A percentile compares a stretch with the other conserved stretches of the same genome.
These are phyloP conservation scores for Dromococcyx pavoninus DNA, from an alignment of 2,797 vertebrate species.

Conservation along the genomic window DNA sequence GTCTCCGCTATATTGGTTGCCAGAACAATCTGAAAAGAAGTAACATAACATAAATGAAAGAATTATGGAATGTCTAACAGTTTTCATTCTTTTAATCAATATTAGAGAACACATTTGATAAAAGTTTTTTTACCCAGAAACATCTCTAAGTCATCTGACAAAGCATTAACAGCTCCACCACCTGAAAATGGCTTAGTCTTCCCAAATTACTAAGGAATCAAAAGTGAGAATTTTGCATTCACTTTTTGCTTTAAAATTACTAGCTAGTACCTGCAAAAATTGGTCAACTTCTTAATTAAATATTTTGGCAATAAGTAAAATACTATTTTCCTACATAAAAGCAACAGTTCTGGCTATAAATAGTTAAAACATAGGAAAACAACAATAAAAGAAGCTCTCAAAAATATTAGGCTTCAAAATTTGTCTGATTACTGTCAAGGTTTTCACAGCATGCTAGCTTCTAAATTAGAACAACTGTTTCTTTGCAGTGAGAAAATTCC, in stretches of 20 bases:
- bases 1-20: constrained; percentile 99
- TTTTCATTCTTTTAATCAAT: not conserved
- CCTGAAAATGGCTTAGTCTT: not conserved
- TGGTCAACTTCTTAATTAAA: not conserved
- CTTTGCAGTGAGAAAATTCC: not conserved
- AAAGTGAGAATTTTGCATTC: not conserved
- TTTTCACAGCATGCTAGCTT: not conserved
- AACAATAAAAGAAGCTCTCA: not conserved
- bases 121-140: not conserved
- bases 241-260: not conserved
- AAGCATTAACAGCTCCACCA: not conserved
- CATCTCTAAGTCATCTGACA: not conserved
- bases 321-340: not conserved
- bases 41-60: not conserved
- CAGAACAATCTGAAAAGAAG: constrained; percentile 88
- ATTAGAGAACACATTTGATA: not conserved
- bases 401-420: not conserved
- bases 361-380: not conserved
- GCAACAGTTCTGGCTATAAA: not conserved
- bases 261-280: not conserved
- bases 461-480: not conserved
- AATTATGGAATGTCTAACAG: not conserved
- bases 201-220: not conserved
- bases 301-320: not conserved
- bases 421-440: not conserved